Conservation (phyloP, 2,888 invertebrate genomes). For the Netelia fuscicornis region DNA sequence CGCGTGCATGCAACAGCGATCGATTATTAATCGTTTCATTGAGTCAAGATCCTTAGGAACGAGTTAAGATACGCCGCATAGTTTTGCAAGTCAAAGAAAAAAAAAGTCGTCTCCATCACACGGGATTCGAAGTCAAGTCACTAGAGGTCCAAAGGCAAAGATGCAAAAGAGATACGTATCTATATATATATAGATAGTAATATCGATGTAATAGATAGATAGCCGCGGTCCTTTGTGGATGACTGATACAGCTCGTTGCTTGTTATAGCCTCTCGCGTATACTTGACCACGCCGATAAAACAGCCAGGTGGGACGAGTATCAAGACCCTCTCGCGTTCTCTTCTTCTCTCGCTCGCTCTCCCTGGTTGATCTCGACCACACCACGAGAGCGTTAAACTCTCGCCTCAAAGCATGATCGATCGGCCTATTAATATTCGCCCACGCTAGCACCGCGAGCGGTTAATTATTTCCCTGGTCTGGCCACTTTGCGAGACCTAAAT, state of each 20-base stretch:
- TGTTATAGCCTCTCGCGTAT: constrained; percentile 50
- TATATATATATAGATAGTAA: constrained; percentile 7
- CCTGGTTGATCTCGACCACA: neutral
- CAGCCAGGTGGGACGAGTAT: constrained; percentile 51
- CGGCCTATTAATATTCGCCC: constrained; percentile 72
- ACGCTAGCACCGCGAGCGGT: constrained; percentile 67
- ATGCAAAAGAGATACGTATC: neutral
- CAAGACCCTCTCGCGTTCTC: neutral
- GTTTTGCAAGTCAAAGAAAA: too few relatives aligned
- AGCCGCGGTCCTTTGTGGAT: constrained; percentile 26
- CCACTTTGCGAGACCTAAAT: constrained; percentile 67
- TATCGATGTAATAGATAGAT: neutral
- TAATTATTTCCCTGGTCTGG: constrained; percentile 65
- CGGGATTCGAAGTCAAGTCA: too few relatives aligned
- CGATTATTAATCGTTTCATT: too few relatives aligned
- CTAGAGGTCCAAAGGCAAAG: too few relatives aligned
- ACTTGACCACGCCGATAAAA: constrained; percentile 68
- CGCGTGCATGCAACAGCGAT: too few relatives aligned
- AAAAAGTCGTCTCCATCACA: too few relatives aligned
- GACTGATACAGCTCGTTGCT: constrained; percentile 43
- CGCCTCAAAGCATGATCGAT: constrained; percentile 71
- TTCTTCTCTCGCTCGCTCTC: neutral
- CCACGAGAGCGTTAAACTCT: constrained; percentile 55
- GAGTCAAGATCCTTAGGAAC: too few relatives aligned
- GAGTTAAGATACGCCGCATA: too few relatives aligned